Conservation (phyloP, 2,888 invertebrate species). For the Poecilobothrus nobilitatus region DNA sequence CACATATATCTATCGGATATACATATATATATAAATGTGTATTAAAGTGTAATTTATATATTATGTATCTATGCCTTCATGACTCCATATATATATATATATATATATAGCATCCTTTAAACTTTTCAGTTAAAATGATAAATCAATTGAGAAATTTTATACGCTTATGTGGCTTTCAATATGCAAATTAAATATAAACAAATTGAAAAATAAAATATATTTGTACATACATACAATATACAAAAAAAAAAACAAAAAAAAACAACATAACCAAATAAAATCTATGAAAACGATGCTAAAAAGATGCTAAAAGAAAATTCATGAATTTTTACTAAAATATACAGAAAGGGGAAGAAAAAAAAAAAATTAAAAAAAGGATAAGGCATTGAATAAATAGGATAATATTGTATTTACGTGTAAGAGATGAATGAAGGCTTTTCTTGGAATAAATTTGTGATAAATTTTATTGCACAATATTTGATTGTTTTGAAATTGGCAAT, state of each 20-base stretch:
- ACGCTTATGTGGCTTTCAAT: slow-evolving; percentile 6
- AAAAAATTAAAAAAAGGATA: not conserved
- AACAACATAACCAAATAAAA: not conserved
- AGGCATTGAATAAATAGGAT: slow-evolving; percentile 6
- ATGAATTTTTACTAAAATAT: slow-evolving; percentile 3
- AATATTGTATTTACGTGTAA: slow-evolving; percentile 1
- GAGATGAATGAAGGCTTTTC: not conserved
- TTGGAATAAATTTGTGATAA: slow-evolving; percentile 2
- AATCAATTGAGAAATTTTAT: slow-evolving; percentile 6
- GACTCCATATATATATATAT: too few species aligned
- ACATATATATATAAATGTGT: not conserved
- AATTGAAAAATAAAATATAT: slow-evolving; percentile 5
- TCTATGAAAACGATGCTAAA: not conserved
- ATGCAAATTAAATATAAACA: slow-evolving; percentile 6
- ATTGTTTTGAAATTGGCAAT: slow-evolving; percentile 3
- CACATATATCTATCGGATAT: not conserved
- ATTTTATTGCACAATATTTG: slow-evolving; percentile 6
- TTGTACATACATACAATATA: not conserved
- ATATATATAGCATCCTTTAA: not conserved
- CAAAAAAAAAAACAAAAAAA: not conserved
- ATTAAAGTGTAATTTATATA: not conserved
- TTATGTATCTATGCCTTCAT: too few species aligned
- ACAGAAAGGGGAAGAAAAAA: not conserved
- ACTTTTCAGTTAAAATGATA: slow-evolving; percentile 6
- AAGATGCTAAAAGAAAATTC: not conserved